Conservation (phyloP, 2,888 invertebrate species). For the Stenoptilia bipunctidactyla region DNA sequence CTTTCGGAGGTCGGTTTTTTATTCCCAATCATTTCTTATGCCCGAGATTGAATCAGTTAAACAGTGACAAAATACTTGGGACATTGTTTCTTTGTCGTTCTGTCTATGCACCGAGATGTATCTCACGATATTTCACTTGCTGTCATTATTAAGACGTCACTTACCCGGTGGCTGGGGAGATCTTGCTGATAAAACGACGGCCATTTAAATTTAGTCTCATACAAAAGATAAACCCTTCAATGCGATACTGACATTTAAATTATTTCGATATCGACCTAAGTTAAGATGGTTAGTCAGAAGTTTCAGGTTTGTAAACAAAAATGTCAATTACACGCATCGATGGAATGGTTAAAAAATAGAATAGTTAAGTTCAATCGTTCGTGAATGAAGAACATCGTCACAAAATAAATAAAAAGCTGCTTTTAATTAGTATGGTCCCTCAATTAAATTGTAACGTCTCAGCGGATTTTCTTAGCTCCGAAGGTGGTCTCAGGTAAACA, state of each 20-base stretch:
- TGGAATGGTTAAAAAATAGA: too few relatives aligned
- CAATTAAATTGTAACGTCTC: slow-evolving; percentile 67
- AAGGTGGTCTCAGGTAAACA: slow-evolving; percentile 47
- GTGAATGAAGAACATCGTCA: slow-evolving; percentile 25
- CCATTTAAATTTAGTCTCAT: slow-evolving; percentile 32
- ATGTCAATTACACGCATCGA: too few relatives aligned
- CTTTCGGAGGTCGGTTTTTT: slow-evolving; percentile 46
- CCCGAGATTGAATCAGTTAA: slow-evolving; percentile 56
- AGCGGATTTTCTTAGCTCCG: slow-evolving; percentile 46
- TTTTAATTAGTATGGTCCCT: slow-evolving; percentile 31
- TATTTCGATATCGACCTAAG: background rate
- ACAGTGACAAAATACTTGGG: slow-evolving; percentile 68
- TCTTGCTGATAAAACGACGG: slow-evolving; percentile 47
- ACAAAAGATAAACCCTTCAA: background rate
- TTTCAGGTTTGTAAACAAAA: too few relatives aligned
- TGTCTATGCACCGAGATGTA: slow-evolving; percentile 46
- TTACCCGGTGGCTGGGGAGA: slow-evolving; percentile 63
- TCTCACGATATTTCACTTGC: slow-evolving; percentile 59
- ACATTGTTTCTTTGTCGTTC: slow-evolving; percentile 54
- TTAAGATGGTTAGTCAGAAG: background rate
- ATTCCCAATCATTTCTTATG: slow-evolving; percentile 30
- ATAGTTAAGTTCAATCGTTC: slow-evolving; percentile 23
- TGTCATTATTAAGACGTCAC: slow-evolving; percentile 69
- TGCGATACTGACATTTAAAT: background rate
- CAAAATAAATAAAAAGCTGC: slow-evolving; percentile 36